Conservation (phyloP, 37 sponge, comb jelly and placozoan species). For the Ephydatia muelleri region DNA sequence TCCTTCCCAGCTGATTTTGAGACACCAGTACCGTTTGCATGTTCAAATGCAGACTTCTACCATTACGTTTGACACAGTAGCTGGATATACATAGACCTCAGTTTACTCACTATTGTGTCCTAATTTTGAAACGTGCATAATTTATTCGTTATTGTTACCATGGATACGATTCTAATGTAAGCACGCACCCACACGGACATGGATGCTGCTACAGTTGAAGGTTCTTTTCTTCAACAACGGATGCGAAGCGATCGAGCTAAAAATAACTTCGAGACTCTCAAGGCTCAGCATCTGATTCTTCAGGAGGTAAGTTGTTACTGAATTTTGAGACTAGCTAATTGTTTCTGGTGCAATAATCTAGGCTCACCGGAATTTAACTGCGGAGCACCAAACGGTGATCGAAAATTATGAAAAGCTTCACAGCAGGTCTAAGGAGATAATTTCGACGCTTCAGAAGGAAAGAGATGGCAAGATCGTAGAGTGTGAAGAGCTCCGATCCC, state of each 20-base stretch:
- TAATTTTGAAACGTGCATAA: too few relatives aligned
- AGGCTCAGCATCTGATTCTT: slow-evolving; percentile 50
- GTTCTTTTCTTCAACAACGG: slow-evolving; percentile 41
- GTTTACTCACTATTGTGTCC: too few relatives aligned
- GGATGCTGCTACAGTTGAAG: slow-evolving; percentile 2
- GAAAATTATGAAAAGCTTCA: slow-evolving; percentile 45
- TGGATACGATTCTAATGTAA: too few relatives aligned
- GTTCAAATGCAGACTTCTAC: too few relatives aligned
- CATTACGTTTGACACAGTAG: too few relatives aligned
- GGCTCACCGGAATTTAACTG: background rate
- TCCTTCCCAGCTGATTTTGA: too few relatives aligned
- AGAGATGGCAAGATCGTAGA: slow-evolving; percentile 64
- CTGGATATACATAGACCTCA: too few relatives aligned
- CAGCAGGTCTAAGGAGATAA: slow-evolving; percentile 60
- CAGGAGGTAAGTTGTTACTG: slow-evolving; percentile 44
- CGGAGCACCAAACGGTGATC: slow-evolving; percentile 14
- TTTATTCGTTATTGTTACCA: too few relatives aligned
- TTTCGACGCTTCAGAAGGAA: slow-evolving; percentile 55
- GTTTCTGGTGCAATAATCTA: background rate
- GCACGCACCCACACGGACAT: background rate
- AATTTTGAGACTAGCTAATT: background rate
- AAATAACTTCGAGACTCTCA: slow-evolving; percentile 69
- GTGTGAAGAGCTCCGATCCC: slow-evolving; percentile 46
- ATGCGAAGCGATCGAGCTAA: slow-evolving; percentile 53
- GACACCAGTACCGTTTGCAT: too few relatives aligned